Conservation (phyloP, 2,797 vertebrate species). For the Esox masquinongy region DNA sequence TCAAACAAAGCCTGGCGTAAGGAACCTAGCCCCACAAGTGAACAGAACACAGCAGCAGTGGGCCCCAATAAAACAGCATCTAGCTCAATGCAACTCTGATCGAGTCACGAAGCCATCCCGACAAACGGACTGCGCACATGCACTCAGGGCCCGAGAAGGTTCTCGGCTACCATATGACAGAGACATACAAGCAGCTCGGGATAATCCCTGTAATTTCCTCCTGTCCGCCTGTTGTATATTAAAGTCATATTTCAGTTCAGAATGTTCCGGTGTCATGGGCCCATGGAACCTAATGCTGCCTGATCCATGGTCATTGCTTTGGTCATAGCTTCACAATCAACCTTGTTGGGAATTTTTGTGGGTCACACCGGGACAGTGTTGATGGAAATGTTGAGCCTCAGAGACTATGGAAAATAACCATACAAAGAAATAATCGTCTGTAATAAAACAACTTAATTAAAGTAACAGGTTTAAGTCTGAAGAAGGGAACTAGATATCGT, state of each 20-base stretch:
- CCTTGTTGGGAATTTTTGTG: background rate
- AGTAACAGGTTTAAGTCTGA: background rate
- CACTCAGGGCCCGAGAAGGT: background rate
- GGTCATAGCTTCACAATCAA: background rate
- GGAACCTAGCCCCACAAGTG: constrained; percentile 25
- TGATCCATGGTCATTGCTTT: background rate
- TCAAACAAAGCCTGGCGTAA: constrained; percentile 47
- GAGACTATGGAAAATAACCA: background rate
- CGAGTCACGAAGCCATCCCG: constrained; percentile 40
- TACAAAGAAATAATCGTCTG: background rate
- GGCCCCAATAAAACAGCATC: constrained; percentile 42
- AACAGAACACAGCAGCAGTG: constrained; percentile 14
- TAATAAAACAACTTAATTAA: background rate
- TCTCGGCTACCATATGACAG: background rate
- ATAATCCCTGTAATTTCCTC: constrained; percentile 16
- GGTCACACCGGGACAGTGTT: too few species aligned
- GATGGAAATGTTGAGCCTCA: background rate
- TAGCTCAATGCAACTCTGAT: constrained; percentile 52
- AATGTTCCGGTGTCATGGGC: background rate
- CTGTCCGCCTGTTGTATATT: constrained; percentile 39
- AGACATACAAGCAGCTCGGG: background rate
- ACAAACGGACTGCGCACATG: constrained; percentile 39
- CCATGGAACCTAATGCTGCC: background rate
- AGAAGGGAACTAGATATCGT: background rate
- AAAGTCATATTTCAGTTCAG: constrained; percentile 46